A percentile compares a stretch with the other conserved stretches of the same genome.
Evolutionary conservation across 2,113 vertebrate genomes (phyloP).

Genomic region (Ailurus styani): DNA sequence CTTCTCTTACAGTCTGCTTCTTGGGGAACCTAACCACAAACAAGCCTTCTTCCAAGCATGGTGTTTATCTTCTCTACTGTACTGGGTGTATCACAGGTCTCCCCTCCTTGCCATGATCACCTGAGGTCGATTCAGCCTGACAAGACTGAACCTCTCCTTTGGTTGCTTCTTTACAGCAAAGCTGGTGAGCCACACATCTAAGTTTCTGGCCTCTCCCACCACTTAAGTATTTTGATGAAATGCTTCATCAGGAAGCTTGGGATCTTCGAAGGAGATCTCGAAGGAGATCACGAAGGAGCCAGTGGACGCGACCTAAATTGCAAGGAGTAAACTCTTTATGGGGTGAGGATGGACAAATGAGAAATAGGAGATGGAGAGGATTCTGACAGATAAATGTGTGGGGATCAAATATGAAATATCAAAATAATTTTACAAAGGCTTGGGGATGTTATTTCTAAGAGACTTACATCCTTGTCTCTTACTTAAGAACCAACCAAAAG

Average conservation of each 20-base stretch:
- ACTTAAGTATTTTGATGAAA: not conserved
- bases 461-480: not conserved
- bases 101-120: not conserved
- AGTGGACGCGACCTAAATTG: not conserved
- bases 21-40: not conserved
- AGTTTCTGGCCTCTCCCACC: not conserved
- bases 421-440: not conserved
- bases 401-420: not conserved
- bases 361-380: not conserved
- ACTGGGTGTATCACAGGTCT: not conserved
- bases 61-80: not conserved
- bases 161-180: not conserved
- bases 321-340: not conserved
- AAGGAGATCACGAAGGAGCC: no score
- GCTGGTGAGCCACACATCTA: not conserved
- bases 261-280: no score
- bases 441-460: not conserved
- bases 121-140: not conserved
- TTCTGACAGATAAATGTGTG: not conserved
- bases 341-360: not conserved
- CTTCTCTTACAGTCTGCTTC: not conserved
- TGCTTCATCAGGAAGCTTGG: not conserved
- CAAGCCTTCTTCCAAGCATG: not conserved
- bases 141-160: accelerated
- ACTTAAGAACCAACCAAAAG: not conserved